These are phyloP conservation scores for Rhopalosiphum padi DNA, from an alignment of 1,140 invertebrate genomes.

Conservation along the genomic window DNA sequence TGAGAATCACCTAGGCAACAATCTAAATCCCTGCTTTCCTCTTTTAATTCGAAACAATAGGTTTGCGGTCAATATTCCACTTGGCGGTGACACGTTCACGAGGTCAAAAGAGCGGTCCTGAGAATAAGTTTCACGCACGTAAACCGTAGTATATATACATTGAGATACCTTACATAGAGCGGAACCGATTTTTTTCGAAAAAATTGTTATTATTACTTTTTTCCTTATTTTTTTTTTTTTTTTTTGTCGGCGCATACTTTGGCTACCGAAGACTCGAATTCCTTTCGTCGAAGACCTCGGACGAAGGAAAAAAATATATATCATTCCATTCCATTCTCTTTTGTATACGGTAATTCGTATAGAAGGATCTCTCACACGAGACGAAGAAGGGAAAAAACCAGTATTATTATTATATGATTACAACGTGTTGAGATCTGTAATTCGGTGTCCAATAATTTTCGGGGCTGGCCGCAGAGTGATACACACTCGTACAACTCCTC, in stretches of 20 bases:
- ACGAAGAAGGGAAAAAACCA: conserved; percentile 38
- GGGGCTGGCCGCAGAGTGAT: conserved; percentile 35
- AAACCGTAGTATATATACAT: neutral
- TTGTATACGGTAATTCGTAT: conserved; percentile 38
- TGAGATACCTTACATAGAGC: conserved; percentile 1
- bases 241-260: conserved; percentile 43
- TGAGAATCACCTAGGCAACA: conserved; percentile 23
- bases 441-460: conserved; percentile 55
- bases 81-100: conserved; percentile 37
- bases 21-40: conserved; percentile 37
- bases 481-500: conserved; percentile 39
- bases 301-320: conserved; percentile 49
- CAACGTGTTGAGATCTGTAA: conserved; percentile 52
- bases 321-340: conserved; percentile 57
- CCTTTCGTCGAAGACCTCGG: conserved; percentile 48
- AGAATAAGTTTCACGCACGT: conserved; percentile 58
- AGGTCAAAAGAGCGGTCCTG: conserved; percentile 35
- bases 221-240: conserved; percentile 19
- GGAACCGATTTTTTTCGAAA: conserved; percentile 52
- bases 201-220: conserved; percentile 43
- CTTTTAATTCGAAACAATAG: conserved; percentile 52
- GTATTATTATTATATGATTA: conserved; percentile 56
- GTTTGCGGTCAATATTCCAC: conserved; percentile 51
- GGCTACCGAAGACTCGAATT: conserved; percentile 49
- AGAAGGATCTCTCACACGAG: conserved; percentile 36